Conservation (phyloP, 2,888 invertebrate genomes). For the Chalcosyrphus nemorum region DNA sequence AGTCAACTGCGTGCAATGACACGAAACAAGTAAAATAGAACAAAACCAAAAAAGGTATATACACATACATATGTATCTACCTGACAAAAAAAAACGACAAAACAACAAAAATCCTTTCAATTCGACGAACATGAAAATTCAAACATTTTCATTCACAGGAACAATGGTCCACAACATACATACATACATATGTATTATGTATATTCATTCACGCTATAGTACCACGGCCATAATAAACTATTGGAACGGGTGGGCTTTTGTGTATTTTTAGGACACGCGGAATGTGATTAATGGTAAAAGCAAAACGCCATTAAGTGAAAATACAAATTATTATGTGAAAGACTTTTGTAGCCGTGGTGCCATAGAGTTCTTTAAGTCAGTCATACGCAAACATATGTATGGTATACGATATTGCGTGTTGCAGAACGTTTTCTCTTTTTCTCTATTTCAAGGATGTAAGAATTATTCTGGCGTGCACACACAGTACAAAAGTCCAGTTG, state of each 20-base stretch:
- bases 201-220: neutral
- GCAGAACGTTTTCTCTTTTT: conserved; percentile 39
- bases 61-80: no score
- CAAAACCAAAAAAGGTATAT: conserved; percentile 18
- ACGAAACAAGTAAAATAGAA: conserved; percentile 53
- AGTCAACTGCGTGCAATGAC: conserved; percentile 48
- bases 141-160: conserved; percentile 45
- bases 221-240: conserved; percentile 19
- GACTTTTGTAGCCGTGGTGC: conserved; percentile 22
- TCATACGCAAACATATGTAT: neutral
- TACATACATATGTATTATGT: neutral
- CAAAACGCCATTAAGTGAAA: conserved; percentile 71
- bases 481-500: conserved; percentile 2
- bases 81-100: conserved; percentile 1
- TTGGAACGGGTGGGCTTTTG: conserved; percentile 52
- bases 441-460: neutral
- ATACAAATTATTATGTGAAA: conserved; percentile 68
- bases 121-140: conserved; percentile 53
- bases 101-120: conserved; percentile 19
- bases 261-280: conserved; percentile 66
- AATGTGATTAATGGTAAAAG: conserved; percentile 72
- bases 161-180: conserved; percentile 27
- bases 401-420: conserved; percentile 51
- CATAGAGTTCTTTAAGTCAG: conserved; percentile 35
- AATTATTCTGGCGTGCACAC: conserved; percentile 32